Conservation (phyloP, 2,113 vertebrate genomes). For the Thryonomys swinderianus region DNA sequence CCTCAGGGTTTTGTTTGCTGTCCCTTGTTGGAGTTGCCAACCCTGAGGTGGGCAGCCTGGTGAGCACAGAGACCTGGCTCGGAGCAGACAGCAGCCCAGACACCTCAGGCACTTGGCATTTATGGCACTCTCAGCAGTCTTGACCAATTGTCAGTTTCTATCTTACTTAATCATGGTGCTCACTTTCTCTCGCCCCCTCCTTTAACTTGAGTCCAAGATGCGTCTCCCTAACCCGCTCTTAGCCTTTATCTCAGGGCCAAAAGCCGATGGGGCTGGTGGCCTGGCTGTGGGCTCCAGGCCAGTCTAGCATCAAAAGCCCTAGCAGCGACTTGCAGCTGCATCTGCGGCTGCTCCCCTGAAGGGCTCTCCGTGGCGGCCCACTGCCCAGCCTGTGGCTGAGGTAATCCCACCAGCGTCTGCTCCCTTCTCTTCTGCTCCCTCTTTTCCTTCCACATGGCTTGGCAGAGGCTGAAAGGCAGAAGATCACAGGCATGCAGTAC, state of each 20-base stretch:
- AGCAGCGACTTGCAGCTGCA: constrained; percentile 27
- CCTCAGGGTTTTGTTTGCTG: neutral
- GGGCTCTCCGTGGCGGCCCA: constrained; percentile 5
- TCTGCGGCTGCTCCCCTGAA: constrained; percentile 35
- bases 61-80: rapidly evolving
- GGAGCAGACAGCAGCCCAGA: rapidly evolving
- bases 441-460: constrained; percentile 80
- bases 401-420: constrained; percentile 64
- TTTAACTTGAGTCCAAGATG: neutral
- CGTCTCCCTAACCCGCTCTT: constrained; percentile 34
- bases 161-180: neutral
- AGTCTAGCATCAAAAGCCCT: constrained; percentile 56
- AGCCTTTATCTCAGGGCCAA: constrained; percentile 49
- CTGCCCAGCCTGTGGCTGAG: constrained; percentile 71
- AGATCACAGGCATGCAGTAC: constrained; percentile 79
- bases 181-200: neutral
- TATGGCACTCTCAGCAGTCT: neutral
- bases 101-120: neutral
- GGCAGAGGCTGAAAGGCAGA: constrained; percentile 83
- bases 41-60: neutral
- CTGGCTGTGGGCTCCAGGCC: constrained; percentile 39
- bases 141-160: neutral
- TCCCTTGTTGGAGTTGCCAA: neutral
- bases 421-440: constrained; percentile 64
- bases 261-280: neutral